Base-by-base conservation (phyloP, 35 echinoderm and acorn worm species). In the Chiridota heheva region DNA sequence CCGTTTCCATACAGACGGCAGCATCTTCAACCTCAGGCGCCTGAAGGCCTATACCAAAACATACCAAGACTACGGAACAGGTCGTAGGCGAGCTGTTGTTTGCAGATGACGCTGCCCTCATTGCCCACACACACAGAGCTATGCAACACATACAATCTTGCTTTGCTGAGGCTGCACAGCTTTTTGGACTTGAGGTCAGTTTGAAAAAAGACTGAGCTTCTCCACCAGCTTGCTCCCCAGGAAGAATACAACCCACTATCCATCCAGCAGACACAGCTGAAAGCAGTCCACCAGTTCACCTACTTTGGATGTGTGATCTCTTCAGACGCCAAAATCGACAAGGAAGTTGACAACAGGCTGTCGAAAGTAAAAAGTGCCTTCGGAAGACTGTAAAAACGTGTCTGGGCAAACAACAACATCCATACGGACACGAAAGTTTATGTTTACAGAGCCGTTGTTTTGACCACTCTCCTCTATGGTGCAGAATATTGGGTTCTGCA, bases 391-490 rank as follows among this genome's bases (percentile, higher is more conserved):
- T 34, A 24, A 16, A 25, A 84, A 36, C 4, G 47, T n/a, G 44
- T 84, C 7, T 83, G 81, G 67, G n/a, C 42, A 1, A 84, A 84
- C 31, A 60, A 72, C n/a, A n/a, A 65, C 27, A 29, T 65, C 8
- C 33, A 30, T 13, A 65, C 33, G 5, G 2, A 65, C 3, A 65
- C 61, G 20, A 65, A 65, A 18, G 39, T 65, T 36, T 2, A 36
- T 36, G 26, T 65, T 1, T 65, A 65, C 27, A 65, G 26, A 30
- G 61, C 61, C 39, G 27, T 65, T 7, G 61, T 65, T 6, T 3
- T 65, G 7, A 29, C 61, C 7, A 65, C 61, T 18, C 61, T 65
- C 61, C 61, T 65, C 13, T 65, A 30, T 65, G 61, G 61, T 3
- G 33, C 61, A 3, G 7, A n/a, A n/a, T n/a, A n/a, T n/a, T n/a